Evolutionary conservation across 2,797 vertebrate genomes (phyloP).

Genomic region (Luscinia megarhynchos): DNA sequence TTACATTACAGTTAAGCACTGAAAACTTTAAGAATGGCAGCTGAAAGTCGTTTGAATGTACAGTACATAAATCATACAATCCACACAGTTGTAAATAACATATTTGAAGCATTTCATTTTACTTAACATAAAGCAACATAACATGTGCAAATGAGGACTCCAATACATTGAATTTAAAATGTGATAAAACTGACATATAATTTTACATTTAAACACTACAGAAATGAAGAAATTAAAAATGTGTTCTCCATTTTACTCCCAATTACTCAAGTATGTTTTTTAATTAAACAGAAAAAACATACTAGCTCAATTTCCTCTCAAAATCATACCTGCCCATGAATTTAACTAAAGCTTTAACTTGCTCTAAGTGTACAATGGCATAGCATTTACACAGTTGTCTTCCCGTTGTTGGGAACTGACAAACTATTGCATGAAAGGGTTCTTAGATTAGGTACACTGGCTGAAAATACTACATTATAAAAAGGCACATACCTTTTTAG

Average conservation of each 20-base stretch:
- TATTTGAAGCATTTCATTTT: constrained; percentile 76
- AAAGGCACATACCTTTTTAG: constrained; percentile 79
- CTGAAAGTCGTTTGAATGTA: constrained; percentile 75
- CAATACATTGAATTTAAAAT: constrained; percentile 74
- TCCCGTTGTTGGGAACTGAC: constrained; percentile 12
- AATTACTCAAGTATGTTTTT: constrained; percentile 11
- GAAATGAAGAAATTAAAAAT: constrained; percentile 38
- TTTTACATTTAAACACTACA: constrained; percentile 60
- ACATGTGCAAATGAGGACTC: constrained; percentile 65
- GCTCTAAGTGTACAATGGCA: constrained; percentile 43
- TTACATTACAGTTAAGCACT: constrained; percentile 76
- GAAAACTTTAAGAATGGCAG: constrained; percentile 74
- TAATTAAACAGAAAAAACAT: constrained; percentile 22
- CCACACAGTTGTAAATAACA: constrained; percentile 74
- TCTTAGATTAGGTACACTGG: constrained; percentile 69
- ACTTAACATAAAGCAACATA: constrained; percentile 72
- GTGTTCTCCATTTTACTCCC: neutral
- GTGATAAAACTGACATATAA: constrained; percentile 66
- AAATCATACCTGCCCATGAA: neutral
- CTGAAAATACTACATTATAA: constrained; percentile 69
- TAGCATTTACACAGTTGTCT: constrained; percentile 32
- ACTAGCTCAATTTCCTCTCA: constrained; percentile 13
- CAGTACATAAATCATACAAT: constrained; percentile 80
- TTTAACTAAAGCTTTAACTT: constrained; percentile 53
- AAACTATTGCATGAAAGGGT: constrained; percentile 36